A percentile compares a stretch with the other conserved stretches of the same genome.
Evolutionary conservation across 2,797 vertebrate genomes (phyloP).

Genomic region (Phoeniculus purpureus): DNA sequence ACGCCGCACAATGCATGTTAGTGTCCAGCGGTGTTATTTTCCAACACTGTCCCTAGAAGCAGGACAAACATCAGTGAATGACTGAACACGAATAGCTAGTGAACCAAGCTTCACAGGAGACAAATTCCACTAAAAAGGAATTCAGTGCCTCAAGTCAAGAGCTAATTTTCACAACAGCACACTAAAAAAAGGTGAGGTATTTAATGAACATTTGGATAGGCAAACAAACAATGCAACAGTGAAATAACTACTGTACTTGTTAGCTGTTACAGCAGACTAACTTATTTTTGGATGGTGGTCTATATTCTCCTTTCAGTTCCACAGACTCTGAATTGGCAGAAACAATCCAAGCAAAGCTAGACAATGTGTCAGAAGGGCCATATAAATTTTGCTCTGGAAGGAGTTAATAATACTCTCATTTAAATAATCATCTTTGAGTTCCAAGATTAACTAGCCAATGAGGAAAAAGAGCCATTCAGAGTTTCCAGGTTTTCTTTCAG

Average conservation of each 20-base stretch:
- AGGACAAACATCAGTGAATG: background rate
- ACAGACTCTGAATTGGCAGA: background rate
- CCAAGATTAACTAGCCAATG: conserved; percentile 5
- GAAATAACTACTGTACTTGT: background rate
- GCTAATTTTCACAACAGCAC: background rate
- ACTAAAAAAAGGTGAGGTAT: background rate
- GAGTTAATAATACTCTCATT: background rate
- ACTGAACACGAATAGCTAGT: background rate
- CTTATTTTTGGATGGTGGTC: background rate
- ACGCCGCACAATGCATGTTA: background rate
- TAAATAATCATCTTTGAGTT: background rate
- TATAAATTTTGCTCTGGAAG: background rate
- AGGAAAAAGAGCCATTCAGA: background rate
- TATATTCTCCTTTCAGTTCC: background rate
- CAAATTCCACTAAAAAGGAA: background rate
- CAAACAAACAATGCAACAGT: background rate
- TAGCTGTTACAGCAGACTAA: background rate
- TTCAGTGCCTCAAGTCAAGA: background rate
- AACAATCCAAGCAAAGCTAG: background rate
- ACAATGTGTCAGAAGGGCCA: background rate
- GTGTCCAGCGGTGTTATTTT: fast-evolving
- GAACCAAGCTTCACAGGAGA: background rate
- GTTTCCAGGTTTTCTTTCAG: background rate
- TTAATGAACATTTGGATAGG: background rate
- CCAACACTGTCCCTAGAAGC: background rate